Percentiles rank a stretch among this genome's conserved stretches.
Evolutionary conservation across 2,888 invertebrate species (phyloP).

Genomic region (Cryptus armator): DNA sequence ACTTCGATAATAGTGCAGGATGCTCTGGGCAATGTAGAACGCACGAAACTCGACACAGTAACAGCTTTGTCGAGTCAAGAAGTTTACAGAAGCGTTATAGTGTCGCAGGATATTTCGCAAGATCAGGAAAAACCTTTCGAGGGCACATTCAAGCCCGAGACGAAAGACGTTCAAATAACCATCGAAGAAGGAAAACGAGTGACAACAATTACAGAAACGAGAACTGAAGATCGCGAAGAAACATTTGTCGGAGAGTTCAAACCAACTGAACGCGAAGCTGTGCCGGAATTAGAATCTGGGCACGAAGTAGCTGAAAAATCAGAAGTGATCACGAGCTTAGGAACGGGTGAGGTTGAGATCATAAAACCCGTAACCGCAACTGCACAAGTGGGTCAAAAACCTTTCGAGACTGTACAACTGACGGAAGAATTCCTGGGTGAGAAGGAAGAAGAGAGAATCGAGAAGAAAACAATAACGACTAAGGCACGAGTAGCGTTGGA

Average conservation of each 20-base stretch:
- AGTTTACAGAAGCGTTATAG: constrained; percentile 77
- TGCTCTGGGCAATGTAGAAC: constrained; percentile 69
- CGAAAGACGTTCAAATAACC: constrained; percentile 83
- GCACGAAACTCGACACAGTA: constrained; percentile 72
- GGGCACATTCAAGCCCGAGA: constrained; percentile 82
- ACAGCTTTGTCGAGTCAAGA: constrained; percentile 73
- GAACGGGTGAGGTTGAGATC: constrained; percentile 82
- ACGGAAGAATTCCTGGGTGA: constrained; percentile 85
- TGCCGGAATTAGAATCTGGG: constrained; percentile 76
- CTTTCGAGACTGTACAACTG: constrained; percentile 84
- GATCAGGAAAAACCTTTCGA: constrained; percentile 82
- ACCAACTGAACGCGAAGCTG: constrained; percentile 72
- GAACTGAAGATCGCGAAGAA: constrained; percentile 85
- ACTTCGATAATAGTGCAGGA: constrained; percentile 83
- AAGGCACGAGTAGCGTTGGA: constrained; percentile 83
- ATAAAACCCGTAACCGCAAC: constrained; percentile 78
- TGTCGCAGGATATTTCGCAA: constrained; percentile 80
- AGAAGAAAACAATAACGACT: constrained; percentile 78
- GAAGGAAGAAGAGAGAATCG: constrained; percentile 83
- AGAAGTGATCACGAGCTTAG: constrained; percentile 85
- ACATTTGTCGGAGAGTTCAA: constrained; percentile 80
- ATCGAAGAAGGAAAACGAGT: constrained; percentile 84
- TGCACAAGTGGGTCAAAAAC: constrained; percentile 84
- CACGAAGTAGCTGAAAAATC: constrained; percentile 86
- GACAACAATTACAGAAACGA: constrained; percentile 85